These are phyloP conservation scores for Formica aserva DNA, from an alignment of 2,888 invertebrate species.

Conservation along the genomic window DNA sequence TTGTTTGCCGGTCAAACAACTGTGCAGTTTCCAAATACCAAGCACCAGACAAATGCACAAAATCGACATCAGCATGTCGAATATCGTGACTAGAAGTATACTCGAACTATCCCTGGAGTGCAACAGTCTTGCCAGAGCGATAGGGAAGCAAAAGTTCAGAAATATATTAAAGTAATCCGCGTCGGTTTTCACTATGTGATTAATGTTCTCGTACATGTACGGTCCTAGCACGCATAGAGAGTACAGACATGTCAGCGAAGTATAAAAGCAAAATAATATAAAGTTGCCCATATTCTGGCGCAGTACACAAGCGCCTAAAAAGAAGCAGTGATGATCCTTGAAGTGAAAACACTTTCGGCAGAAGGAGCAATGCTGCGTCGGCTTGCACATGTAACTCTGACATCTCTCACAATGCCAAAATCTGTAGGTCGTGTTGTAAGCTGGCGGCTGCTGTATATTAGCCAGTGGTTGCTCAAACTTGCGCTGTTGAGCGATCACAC, in stretches of 20 bases:
- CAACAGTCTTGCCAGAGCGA: conserved; percentile 75
- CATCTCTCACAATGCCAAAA: conserved; percentile 82
- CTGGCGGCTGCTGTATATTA: not conserved
- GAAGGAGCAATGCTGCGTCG: conserved; percentile 77
- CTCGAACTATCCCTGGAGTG: conserved; percentile 71
- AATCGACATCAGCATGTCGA: conserved; percentile 76
- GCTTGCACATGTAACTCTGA: conserved; percentile 74
- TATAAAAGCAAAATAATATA: conserved; percentile 79
- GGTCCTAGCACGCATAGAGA: conserved; percentile 75
- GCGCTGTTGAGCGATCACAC: conserved; percentile 36
- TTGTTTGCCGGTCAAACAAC: conserved; percentile 77
- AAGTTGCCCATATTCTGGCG: conserved; percentile 81
- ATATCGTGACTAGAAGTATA: conserved; percentile 76
- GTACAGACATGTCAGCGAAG: conserved; percentile 78
- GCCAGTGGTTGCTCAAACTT: conserved; percentile 13
- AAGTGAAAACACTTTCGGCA: conserved; percentile 80
- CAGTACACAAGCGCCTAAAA: conserved; percentile 79
- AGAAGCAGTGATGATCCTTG: conserved; percentile 81
- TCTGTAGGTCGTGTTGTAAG: conserved; percentile 59
- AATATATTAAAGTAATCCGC: conserved; percentile 71
- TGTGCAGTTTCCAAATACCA: conserved; percentile 78
- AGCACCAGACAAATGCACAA: conserved; percentile 74
- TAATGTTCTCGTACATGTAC: conserved; percentile 76
- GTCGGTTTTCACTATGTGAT: conserved; percentile 63
- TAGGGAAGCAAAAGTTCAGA: conserved; percentile 79